phyloP scores from a whole-genome alignment of 2,797 vertebrate species.

The Phrynocephalus guinanensis region DNA sequence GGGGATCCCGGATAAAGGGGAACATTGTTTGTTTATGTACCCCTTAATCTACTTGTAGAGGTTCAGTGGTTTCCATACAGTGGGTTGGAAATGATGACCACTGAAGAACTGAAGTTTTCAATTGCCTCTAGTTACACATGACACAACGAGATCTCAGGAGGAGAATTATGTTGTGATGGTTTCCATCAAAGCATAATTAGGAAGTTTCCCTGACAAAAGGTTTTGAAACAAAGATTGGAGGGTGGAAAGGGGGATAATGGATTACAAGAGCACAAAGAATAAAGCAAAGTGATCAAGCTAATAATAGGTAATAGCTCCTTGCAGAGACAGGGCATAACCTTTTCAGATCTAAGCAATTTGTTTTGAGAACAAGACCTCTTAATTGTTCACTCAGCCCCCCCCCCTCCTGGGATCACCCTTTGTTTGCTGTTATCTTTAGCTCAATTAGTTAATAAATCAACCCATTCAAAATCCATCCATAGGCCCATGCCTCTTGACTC shows the following conservation, averaged over 20 bases:
- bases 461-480: neutral
- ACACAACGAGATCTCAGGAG: neutral
- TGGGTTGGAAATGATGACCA: neutral
- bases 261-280: neutral
- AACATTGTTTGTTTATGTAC: neutral
- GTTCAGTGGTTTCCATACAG: neutral
- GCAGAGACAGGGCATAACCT: neutral
- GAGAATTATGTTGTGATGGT: neutral
- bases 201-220: neutral
- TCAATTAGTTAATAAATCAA: constrained; percentile 6
- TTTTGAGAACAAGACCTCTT: neutral
- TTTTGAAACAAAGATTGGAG: neutral
- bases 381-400: neutral
- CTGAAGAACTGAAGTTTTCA: neutral
- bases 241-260: neutral
- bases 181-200: neutral
- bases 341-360: constrained; percentile 2
- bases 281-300: neutral
- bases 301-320: neutral
- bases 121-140: neutral
- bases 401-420: neutral
- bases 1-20: neutral
- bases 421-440: neutral
- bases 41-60: no score
- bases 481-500: no score